Conservation (phyloP, 2,113 vertebrate species). For the Dromiciops gliroides region DNA sequence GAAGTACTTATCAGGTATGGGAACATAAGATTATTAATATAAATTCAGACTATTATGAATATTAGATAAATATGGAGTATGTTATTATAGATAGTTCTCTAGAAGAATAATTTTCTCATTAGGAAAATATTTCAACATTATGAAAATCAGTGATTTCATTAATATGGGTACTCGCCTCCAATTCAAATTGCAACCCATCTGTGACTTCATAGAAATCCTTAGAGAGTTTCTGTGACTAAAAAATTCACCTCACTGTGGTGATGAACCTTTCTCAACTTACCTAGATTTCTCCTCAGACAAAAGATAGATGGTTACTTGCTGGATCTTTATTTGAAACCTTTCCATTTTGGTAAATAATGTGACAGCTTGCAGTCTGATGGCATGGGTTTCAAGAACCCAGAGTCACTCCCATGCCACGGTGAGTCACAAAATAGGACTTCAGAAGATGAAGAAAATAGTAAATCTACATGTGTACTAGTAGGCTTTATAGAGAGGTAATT, state of each 20-base stretch:
- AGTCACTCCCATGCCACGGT: neutral
- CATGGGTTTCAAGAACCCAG: neutral
- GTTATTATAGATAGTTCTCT: neutral
- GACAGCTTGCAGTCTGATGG: neutral
- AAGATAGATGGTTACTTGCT: neutral
- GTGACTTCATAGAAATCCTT: neutral
- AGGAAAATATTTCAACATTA: neutral
- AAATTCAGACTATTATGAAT: neutral
- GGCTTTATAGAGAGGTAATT: neutral
- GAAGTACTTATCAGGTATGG: constrained; percentile 91
- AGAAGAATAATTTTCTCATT: neutral
- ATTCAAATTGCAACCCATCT: neutral
- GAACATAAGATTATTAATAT: neutral
- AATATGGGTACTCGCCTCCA: neutral
- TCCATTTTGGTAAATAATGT: neutral
- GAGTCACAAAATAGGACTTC: neutral
- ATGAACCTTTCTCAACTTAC: neutral
- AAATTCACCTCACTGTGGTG: neutral
- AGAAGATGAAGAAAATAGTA: neutral
- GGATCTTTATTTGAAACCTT: neutral
- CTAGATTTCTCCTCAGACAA: neutral
- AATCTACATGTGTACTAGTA: neutral
- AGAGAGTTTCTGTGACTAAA: neutral
- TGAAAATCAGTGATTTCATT: neutral
- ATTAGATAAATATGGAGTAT: neutral